Base-by-base conservation (phyloP, 2,797 vertebrate species). In the Ispidina picta region DNA sequence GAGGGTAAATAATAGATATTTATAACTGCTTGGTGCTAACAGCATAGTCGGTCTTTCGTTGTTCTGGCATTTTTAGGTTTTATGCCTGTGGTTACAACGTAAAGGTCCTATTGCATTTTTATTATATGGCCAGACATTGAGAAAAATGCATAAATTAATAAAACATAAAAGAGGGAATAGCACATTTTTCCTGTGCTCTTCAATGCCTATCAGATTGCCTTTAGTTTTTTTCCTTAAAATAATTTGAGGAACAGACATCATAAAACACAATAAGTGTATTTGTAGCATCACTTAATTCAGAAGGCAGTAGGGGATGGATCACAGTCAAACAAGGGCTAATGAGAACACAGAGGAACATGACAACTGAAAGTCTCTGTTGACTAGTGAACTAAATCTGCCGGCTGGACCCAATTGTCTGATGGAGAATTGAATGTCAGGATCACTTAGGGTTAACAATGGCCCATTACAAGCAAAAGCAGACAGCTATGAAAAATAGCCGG, bases 391-490 rank as follows among this genome's bases (percentile, higher is more conserved):
- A 97, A 96, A 84, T 97, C 97, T 97, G 94, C 97, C 96, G 97
- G 95, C 97, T 97, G 97, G 97, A 96, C 96, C 88, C 90, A 69
- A 98, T 98, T 98, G 98, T 98, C 97, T 97, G 93, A 43, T 5
- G 37, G 95, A 97, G 97, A 98, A 98, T 96, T 98, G 97, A 96
- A 97, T 97, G 98, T 98, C 98, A 98, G 97, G 97, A 98, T 98
- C 97, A 97, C 96, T 98, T 98, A 98, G 96, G 95, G 95, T 97
- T 97, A 98, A 98, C 98, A 98, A 98, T 98, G 96, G 97, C 83
- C 96, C 94, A 56, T 95, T 92, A 83, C 92, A 94, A 96, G 97
- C 96, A 89, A 93, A 94, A 96, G 97, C 97, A 98, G 98, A 98
- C 98, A 97, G 96, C 97, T 95, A 85, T 95, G 95, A 97, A 97